Percentiles rank a stretch among this genome's conserved stretches.
Evolutionary conservation across 2,797 vertebrate genomes (phyloP).

Genomic region (Dendrocincla tyrannina): DNA sequence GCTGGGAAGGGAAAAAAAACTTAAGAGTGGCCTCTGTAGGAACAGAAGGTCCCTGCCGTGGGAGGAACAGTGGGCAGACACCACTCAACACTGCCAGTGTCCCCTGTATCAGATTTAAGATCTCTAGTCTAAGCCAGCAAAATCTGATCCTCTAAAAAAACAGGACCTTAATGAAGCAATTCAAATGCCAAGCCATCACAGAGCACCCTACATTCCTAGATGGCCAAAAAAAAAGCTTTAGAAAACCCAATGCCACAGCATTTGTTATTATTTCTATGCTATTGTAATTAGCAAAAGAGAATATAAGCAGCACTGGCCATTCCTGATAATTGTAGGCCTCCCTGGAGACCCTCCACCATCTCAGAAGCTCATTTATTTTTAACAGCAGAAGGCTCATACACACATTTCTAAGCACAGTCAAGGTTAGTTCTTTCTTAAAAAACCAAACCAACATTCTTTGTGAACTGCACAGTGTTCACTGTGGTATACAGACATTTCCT

Average conservation of each 20-base stretch:
- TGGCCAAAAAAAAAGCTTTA: background rate
- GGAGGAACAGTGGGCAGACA: background rate
- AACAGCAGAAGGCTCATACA: background rate
- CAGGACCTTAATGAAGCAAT: background rate
- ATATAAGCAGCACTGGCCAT: background rate
- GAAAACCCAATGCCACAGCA: background rate
- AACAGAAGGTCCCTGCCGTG: background rate
- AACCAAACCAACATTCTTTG: background rate
- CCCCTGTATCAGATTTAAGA: background rate
- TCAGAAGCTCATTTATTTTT: slow-evolving; percentile 51
- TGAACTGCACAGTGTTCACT: background rate
- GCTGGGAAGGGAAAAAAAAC: background rate
- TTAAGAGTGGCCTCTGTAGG: background rate
- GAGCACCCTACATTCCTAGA: background rate
- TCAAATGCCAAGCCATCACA: background rate
- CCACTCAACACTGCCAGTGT: background rate
- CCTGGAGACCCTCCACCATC: slow-evolving; percentile 17
- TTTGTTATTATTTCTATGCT: background rate
- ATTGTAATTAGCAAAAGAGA: background rate
- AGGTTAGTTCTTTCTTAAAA: background rate
- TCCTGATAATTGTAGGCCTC: background rate
- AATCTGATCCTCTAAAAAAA: background rate
- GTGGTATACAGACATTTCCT: background rate
- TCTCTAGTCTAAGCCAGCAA: background rate
- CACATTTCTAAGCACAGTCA: background rate